Evolutionary conservation across 1,140 invertebrate species (phyloP).

Genomic region (Thaumetopoea pityocampa): DNA sequence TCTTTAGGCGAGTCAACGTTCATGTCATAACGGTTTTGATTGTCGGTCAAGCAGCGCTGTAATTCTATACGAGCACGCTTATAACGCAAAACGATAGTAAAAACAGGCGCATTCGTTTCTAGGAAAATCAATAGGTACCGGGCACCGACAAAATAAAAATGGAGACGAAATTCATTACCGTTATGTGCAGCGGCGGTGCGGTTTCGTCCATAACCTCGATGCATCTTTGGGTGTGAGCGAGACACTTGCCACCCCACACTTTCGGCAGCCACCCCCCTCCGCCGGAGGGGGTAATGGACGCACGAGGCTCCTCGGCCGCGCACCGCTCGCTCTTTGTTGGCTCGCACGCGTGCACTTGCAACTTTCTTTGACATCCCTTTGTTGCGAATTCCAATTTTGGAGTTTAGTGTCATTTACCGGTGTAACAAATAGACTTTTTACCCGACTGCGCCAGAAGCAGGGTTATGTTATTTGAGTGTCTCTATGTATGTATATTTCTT

Average conservation of each 20-base stretch:
- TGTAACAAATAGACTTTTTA: slow-evolving; percentile 5
- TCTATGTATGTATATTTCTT: too few relatives aligned
- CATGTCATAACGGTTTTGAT: too few relatives aligned
- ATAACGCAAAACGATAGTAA: too few relatives aligned
- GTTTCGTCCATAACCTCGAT: slow-evolving; percentile 66
- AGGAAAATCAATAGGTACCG: slow-evolving; percentile 20
- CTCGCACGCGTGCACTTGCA: slow-evolving; percentile 68
- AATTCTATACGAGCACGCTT: too few relatives aligned
- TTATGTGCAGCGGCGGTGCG: slow-evolving; percentile 52
- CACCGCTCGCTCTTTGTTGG: slow-evolving; percentile 61
- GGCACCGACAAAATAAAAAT: slow-evolving; percentile 20
- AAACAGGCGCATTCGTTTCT: too few relatives aligned
- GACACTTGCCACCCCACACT: slow-evolving; percentile 44
- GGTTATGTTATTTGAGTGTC: too few relatives aligned
- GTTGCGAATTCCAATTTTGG: slow-evolving; percentile 71
- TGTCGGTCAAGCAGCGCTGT: too few relatives aligned
- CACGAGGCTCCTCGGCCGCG: slow-evolving; percentile 62
- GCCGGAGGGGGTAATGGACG: slow-evolving; percentile 60
- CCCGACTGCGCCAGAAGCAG: too few relatives aligned
- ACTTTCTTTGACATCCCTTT: slow-evolving; percentile 73
- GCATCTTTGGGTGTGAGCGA: slow-evolving; percentile 68
- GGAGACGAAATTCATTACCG: slow-evolving; percentile 56
- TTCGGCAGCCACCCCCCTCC: slow-evolving; percentile 41
- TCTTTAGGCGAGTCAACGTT: too few relatives aligned
- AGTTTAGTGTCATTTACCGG: slow-evolving; percentile 29